phyloP scores from a whole-genome alignment of 2,888 invertebrate genomes.

The Ichneumoninae sp. region DNA sequence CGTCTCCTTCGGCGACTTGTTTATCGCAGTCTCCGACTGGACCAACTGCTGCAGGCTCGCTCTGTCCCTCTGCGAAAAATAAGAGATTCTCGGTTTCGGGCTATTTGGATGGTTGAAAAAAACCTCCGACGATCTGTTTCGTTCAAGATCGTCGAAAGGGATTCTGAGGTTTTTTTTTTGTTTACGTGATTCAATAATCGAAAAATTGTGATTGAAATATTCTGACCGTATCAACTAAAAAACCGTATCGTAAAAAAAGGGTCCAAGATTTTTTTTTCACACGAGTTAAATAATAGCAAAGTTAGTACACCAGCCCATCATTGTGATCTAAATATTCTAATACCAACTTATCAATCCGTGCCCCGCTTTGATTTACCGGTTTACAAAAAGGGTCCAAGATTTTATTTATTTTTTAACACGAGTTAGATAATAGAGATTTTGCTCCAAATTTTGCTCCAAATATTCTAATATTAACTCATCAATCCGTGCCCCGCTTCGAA shows the following conservation, averaged over 20 bases:
- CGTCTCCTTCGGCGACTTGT: constrained; percentile 81
- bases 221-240: background rate
- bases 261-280: background rate
- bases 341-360: too few species aligned
- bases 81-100: constrained; percentile 28
- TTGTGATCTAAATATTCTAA: background rate
- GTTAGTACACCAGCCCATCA: background rate
- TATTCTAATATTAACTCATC: background rate
- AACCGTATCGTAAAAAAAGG: too few species aligned
- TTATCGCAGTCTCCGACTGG: constrained; percentile 75
- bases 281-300: background rate
- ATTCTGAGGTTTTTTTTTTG: background rate
- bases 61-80: constrained; percentile 76
- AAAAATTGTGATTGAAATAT: background rate
- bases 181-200: background rate
- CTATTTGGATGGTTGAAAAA: background rate
- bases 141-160: background rate
- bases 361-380: too few species aligned
- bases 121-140: too few species aligned
- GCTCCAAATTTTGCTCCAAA: constrained; percentile 10
- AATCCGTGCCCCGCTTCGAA: background rate
- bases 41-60: constrained; percentile 77
- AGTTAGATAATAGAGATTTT: background rate
- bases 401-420: background rate
- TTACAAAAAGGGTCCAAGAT: too few species aligned